Evolutionary conservation across 2,888 invertebrate species (phyloP), one percentile per base, ranked within the genome.

Genomic region (Thymelicus lineola): DNA sequence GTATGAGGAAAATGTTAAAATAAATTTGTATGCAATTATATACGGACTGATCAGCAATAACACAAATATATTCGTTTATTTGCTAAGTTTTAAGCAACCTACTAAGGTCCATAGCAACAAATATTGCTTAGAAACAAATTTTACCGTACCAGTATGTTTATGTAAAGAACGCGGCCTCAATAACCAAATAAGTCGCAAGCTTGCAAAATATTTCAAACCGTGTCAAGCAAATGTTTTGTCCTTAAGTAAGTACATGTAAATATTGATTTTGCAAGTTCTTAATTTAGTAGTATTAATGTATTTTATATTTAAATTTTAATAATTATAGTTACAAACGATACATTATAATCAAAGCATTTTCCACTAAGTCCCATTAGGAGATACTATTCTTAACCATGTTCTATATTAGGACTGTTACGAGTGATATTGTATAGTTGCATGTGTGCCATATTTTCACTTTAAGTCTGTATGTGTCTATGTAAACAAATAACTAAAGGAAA

Each of bases 401-500:
- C 28, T 66, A 36, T 59, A 20, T 68, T 65, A 60, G 48, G 58
- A 60, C 50, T 69, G 62, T 57, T 48, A 50, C 9, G 45, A 53
- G 53, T 38, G 38, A 64, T 55, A 55, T 20, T 35, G 20, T 63
- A 38, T 53, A 20, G 20, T 20, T 17, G 15, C 17, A 28, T 55
- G 53, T 55, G n/a, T 36, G 50, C 10, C 36, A 36, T 63, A 50
- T 36, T 7, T 6, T 38, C 9, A 62, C 15, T 48, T 62, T 6
- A 6, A 72, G 65, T 64, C 38, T 38, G 38, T 73, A 58, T 71
- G 66, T 64, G 66, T 64, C 60, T 67, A 66, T 61, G 73, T 66
- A 71, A 75, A 74, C 77, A 72, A 80, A 38, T 83, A 86, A 85
- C 84, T 83, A 82, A 87, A 86, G 81, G 80, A 84, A 87, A 84